Conservation (phyloP, 1,140 invertebrate genomes). For the Notospermus geniculatus region DNA sequence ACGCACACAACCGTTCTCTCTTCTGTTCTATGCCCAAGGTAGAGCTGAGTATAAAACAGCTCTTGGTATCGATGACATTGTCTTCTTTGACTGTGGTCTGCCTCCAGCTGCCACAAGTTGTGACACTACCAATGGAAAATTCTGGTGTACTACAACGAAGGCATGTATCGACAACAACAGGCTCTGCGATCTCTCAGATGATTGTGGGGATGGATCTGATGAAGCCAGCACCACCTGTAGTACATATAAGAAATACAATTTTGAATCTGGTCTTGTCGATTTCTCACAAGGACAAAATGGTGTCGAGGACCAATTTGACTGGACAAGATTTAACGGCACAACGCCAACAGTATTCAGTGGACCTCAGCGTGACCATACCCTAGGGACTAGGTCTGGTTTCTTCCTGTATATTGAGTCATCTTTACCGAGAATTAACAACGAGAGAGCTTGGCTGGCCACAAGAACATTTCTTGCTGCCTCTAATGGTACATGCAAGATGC, state of each 20-base stretch:
- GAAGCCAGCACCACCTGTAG: conserved; percentile 35
- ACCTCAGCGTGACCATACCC: conserved; percentile 38
- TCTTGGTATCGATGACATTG: conserved; percentile 47
- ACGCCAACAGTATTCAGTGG: conserved; percentile 30
- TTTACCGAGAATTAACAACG: conserved; percentile 56
- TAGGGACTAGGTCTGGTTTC: conserved; percentile 40
- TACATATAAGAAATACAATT: conserved; percentile 29
- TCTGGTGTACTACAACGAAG: conserved; percentile 29
- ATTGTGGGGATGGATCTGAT: conserved; percentile 54
- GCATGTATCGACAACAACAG: conserved; percentile 31
- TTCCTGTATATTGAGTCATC: conserved; percentile 45
- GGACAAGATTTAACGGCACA: conserved; percentile 63
- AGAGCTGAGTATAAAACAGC: conserved; percentile 30
- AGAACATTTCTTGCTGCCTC: conserved; percentile 12
- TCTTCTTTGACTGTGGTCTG: conserved; percentile 37
- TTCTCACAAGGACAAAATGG: conserved; percentile 26
- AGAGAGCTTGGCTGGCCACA: conserved; percentile 2
- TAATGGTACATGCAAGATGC: conserved; percentile 18
- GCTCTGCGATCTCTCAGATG: conserved; percentile 50
- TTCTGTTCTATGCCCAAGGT: conserved; percentile 28
- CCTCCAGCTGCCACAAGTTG: conserved; percentile 20
- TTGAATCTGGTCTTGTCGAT: conserved; percentile 31
- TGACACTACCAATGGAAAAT: conserved; percentile 21
- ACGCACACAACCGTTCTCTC: conserved; percentile 25
- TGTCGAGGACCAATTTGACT: conserved; percentile 69